These are phyloP conservation scores for Synergus laeviventris DNA, from an alignment of 2,888 invertebrate genomes.

Conservation along the genomic window DNA sequence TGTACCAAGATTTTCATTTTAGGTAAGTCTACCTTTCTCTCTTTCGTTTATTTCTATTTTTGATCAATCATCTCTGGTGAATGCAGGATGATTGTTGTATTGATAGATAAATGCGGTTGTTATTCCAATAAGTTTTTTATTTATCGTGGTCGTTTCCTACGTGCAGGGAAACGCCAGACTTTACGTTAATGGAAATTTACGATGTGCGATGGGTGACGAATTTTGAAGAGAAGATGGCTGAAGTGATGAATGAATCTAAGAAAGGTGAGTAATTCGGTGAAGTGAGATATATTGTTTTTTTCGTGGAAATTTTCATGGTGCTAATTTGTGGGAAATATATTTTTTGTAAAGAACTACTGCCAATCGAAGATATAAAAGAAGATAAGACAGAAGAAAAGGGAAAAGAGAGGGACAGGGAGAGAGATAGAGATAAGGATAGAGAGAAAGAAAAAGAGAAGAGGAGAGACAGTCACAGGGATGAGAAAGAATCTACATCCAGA, in stretches of 20 bases:
- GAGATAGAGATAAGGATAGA: constrained; percentile 2
- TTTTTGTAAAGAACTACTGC: constrained; percentile 20
- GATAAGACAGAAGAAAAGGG: constrained; percentile 37
- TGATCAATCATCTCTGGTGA: background rate
- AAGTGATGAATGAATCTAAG: constrained; percentile 61
- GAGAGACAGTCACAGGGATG: constrained; percentile 20
- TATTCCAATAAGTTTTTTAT: constrained; percentile 12
- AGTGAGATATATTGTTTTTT: constrained; percentile 1
- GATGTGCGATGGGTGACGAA: constrained; percentile 75
- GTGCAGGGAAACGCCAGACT: constrained; percentile 76
- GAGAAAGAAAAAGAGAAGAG: constrained; percentile 18
- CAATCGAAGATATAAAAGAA: constrained; percentile 49
- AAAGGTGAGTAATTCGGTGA: constrained; percentile 70
- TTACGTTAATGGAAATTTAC: constrained; percentile 75
- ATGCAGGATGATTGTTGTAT: background rate
- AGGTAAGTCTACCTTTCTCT: constrained; percentile 70
- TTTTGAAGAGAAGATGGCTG: constrained; percentile 74
- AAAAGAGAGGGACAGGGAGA: constrained; percentile 3
- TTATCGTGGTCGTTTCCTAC: constrained; percentile 65
- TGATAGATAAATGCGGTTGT: background rate
- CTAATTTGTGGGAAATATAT: constrained; percentile 7
- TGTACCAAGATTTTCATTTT: constrained; percentile 83
- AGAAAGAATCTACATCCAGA: constrained; percentile 35
- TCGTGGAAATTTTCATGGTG: constrained; percentile 6
- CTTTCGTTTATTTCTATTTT: constrained; percentile 39